These are phyloP conservation scores for Hydractinia symbiolongicarpus DNA, from an alignment of 30 jellyfish, hydroid and myxozoan genomes.

Conservation along the genomic window DNA sequence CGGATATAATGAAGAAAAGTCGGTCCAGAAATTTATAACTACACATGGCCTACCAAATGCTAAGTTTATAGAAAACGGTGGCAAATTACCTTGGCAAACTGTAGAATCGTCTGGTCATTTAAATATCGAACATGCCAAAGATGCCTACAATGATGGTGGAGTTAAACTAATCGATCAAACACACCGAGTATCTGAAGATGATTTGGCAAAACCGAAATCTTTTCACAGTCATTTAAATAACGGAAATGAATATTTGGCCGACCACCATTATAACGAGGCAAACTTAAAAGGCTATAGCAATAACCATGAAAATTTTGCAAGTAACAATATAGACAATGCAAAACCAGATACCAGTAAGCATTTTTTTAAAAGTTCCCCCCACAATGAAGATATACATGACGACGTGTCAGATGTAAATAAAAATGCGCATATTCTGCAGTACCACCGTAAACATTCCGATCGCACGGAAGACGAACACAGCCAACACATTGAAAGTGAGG, in stretches of 20 bases:
- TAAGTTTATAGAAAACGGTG: neutral
- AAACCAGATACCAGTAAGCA: neutral
- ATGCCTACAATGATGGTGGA: neutral
- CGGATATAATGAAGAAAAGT: neutral
- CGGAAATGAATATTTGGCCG: neutral
- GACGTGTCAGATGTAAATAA: neutral
- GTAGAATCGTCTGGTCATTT: neutral
- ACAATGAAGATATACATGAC: neutral
- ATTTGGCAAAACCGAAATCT: neutral
- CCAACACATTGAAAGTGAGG: neutral
- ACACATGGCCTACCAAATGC: neutral
- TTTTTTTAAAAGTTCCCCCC: neutral
- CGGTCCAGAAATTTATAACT: neutral
- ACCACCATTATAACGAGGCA: neutral
- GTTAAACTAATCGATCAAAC: neutral
- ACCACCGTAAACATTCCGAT: neutral
- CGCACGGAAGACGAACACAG: neutral
- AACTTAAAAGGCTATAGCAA: neutral
- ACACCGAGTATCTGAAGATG: constrained; percentile 10
- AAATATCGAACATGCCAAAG: neutral
- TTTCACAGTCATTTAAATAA: neutral
- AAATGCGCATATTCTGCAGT: neutral
- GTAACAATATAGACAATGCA: neutral
- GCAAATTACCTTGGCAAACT: constrained; percentile 27
- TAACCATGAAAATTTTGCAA: neutral